Conservation (phyloP, 1,140 invertebrate species). For the Brachionus asplanchnoidis region DNA sequence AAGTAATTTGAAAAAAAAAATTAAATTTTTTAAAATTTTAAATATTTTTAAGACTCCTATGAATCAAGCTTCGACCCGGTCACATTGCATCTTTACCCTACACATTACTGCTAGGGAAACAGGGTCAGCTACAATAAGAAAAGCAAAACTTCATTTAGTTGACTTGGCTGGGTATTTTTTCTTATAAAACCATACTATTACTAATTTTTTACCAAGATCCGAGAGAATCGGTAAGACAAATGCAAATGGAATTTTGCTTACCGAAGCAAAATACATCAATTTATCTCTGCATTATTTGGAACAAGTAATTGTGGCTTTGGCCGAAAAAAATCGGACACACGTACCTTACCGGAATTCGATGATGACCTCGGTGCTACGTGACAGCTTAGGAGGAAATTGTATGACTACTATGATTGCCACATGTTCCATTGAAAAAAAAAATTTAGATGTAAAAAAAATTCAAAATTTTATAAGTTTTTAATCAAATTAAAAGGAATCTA, state of each 20-base stretch:
- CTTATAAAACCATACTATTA: background rate
- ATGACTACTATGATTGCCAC: constrained; percentile 67
- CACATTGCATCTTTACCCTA: constrained; percentile 67
- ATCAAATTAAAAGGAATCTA: constrained; percentile 58
- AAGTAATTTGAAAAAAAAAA: constrained; percentile 48
- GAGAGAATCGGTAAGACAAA: constrained; percentile 57
- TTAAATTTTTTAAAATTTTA: background rate
- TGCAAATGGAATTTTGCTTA: constrained; percentile 60
- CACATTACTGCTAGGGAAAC: constrained; percentile 60
- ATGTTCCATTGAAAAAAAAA: constrained; percentile 60
- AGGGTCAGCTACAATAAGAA: constrained; percentile 57
- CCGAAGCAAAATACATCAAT: constrained; percentile 66
- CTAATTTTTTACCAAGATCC: constrained; percentile 48
- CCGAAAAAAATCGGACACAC: constrained; percentile 61
- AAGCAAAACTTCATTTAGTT: constrained; percentile 65
- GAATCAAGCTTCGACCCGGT: constrained; percentile 66
- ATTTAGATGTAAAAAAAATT: constrained; percentile 56
- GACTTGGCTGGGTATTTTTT: constrained; percentile 64
- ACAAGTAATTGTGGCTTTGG: constrained; percentile 65
- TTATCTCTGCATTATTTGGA: constrained; percentile 66
- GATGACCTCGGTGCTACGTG: constrained; percentile 64
- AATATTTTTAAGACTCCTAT: constrained; percentile 60
- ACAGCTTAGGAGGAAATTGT: constrained; percentile 66
- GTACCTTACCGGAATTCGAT: constrained; percentile 66
- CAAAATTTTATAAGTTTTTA: background rate